Conservation (phyloP, 2,888 invertebrate species). For the Gastrophysa polygoni region DNA sequence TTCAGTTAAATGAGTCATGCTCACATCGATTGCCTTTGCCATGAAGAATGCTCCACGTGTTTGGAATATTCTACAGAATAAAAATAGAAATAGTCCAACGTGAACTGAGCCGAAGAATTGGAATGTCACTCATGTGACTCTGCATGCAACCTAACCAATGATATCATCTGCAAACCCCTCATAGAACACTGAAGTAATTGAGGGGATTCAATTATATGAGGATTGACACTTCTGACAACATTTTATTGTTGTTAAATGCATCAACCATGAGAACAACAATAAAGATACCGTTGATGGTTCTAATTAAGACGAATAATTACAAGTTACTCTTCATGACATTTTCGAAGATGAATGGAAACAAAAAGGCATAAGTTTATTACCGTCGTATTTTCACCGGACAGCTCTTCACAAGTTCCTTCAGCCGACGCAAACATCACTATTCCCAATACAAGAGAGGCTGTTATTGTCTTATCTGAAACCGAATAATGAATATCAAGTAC, state of each 20-base stretch:
- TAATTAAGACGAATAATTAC: not conserved
- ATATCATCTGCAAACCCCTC: too few relatives aligned
- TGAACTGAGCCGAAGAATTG: too few relatives aligned
- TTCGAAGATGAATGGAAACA: not conserved
- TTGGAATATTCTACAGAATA: not conserved
- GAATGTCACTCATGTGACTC: too few relatives aligned
- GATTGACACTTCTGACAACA: too few relatives aligned
- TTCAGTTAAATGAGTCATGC: not conserved
- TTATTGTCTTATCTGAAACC: too few relatives aligned
- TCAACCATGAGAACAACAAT: not conserved
- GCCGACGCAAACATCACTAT: too few relatives aligned
- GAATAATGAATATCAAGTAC: not conserved
- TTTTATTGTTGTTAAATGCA: too few relatives aligned
- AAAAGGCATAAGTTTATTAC: not conserved
- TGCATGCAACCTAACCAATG: too few relatives aligned
- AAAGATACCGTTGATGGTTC: not conserved
- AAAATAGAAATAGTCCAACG: not conserved
- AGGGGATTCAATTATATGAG: too few relatives aligned
- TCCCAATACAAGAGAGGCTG: too few relatives aligned
- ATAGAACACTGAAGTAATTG: too few relatives aligned
- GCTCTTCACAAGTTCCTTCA: not conserved
- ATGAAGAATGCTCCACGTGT: not conserved
- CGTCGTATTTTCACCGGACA: not conserved
- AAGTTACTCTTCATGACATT: not conserved
- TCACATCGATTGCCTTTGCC: not conserved